Evolutionary conservation across 2,113 vertebrate genomes (phyloP).

Genomic region (Anhinga anhinga): DNA sequence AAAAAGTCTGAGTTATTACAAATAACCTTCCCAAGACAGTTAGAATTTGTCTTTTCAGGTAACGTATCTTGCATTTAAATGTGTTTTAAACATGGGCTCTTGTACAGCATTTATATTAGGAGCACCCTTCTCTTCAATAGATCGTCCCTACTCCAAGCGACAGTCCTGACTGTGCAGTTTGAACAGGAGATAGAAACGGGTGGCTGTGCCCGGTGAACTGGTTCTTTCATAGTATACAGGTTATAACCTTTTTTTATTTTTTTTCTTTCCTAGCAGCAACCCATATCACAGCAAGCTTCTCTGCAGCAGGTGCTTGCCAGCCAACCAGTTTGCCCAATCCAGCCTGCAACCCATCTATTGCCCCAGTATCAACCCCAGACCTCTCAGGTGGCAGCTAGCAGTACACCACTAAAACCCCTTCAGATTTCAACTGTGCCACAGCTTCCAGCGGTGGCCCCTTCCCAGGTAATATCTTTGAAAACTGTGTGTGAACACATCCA

Average conservation of each 20-base stretch:
- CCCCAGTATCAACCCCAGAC: slow-evolving; percentile 69
- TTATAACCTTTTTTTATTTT: neutral
- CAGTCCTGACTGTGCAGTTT: too few relatives aligned
- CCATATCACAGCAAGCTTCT: slow-evolving; percentile 67
- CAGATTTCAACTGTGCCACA: slow-evolving; percentile 80
- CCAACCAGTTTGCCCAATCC: slow-evolving; percentile 70
- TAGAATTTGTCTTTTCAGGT: neutral
- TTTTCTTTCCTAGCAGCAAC: slow-evolving; percentile 28
- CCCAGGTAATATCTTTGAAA: slow-evolving; percentile 76
- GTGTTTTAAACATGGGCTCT: neutral
- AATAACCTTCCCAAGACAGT: neutral
- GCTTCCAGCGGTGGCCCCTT: slow-evolving; percentile 61
- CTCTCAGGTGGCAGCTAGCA: slow-evolving; percentile 66
- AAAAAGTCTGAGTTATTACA: neutral
- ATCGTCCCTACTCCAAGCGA: rapidly evolving
- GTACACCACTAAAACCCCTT: slow-evolving; percentile 76
- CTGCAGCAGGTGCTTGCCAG: slow-evolving; percentile 76
- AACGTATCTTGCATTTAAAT: neutral
- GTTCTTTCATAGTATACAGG: rapidly evolving
- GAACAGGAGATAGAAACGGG: neutral
- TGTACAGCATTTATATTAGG: neutral
- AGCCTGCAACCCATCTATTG: slow-evolving; percentile 65
- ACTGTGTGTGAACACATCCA: rapidly evolving
- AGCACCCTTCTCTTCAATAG: neutral
- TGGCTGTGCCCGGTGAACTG: rapidly evolving